These are phyloP conservation scores for Sceliomorpha sp. DNA, from an alignment of 2,888 invertebrate genomes.

Conservation along the genomic window DNA sequence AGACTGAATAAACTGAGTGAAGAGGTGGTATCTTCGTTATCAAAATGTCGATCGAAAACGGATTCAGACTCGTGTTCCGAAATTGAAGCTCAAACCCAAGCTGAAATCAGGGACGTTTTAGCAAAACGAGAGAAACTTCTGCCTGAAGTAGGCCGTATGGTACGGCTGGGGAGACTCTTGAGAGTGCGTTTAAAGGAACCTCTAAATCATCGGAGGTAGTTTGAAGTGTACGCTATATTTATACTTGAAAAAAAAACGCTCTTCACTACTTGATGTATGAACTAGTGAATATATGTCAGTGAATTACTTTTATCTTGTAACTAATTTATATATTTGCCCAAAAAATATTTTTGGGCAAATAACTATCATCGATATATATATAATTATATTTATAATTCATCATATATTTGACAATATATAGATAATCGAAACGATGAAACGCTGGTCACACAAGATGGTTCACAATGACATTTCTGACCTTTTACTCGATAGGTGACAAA, in stretches of 20 bases:
- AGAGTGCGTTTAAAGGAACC: conserved; percentile 85
- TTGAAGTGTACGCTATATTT: conserved; percentile 33
- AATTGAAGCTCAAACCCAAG: conserved; percentile 54
- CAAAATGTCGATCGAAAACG: conserved; percentile 53
- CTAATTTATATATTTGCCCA: too few relatives aligned
- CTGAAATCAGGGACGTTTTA: conserved; percentile 82
- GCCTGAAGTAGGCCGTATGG: conserved; percentile 87
- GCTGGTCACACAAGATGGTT: conserved; percentile 2
- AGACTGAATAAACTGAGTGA: conserved; percentile 84
- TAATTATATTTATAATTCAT: not conserved
- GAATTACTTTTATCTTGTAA: too few relatives aligned
- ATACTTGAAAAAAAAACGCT: conserved; percentile 5
- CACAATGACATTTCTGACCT: conserved; percentile 5
- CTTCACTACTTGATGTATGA: conserved; percentile 1
- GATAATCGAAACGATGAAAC: not conserved
- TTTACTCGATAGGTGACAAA: conserved; percentile 15
- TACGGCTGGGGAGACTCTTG: conserved; percentile 85
- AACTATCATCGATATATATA: not conserved
- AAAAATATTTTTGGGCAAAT: too few relatives aligned
- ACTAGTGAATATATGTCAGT: not conserved
- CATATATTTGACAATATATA: not conserved
- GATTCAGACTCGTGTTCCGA: conserved; percentile 40
- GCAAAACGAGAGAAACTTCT: conserved; percentile 84
- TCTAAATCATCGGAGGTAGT: conserved; percentile 77
- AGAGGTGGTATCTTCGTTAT: conserved; percentile 76